Percentiles rank a stretch among this genome's conserved stretches.
Conservation (phyloP, 2,113 vertebrate genomes). For the Agapornis roseicollis region DNA sequence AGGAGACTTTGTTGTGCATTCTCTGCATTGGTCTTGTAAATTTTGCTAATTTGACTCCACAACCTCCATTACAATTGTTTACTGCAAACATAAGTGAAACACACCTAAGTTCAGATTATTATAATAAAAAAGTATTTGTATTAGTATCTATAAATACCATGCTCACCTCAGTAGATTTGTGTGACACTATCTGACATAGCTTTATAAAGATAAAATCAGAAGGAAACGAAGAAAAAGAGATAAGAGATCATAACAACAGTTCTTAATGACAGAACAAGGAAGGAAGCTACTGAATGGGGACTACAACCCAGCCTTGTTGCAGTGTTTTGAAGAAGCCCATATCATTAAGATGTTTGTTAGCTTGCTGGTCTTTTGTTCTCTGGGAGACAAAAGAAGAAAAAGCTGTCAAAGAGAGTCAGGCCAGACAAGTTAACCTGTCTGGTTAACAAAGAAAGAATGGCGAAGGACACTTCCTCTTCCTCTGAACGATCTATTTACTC, state of each 20-base stretch:
- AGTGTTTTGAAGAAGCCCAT: neutral
- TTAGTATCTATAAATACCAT: neutral
- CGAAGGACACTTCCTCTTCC: neutral
- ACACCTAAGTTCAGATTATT: neutral
- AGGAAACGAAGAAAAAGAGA: neutral
- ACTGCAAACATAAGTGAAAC: neutral
- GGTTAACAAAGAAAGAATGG: neutral
- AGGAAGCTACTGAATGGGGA: neutral
- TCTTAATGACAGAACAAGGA: neutral
- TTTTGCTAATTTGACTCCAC: neutral
- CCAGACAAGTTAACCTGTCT: neutral
- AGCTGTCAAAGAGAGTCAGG: neutral
- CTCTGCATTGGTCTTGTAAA: neutral
- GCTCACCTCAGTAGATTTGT: neutral
- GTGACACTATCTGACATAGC: neutral
- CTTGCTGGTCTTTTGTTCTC: neutral
- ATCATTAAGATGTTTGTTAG: neutral
- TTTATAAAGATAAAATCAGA: neutral
- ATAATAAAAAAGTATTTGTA: neutral
- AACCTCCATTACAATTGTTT: neutral
- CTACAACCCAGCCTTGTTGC: neutral
- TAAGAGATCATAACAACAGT: neutral
- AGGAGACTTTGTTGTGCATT: neutral
- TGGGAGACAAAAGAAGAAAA: neutral
- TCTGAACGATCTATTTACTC: neutral